These are phyloP conservation scores for Drosophila trapezifrons DNA, from an alignment of 1,140 invertebrate genomes.

Conservation along the genomic window DNA sequence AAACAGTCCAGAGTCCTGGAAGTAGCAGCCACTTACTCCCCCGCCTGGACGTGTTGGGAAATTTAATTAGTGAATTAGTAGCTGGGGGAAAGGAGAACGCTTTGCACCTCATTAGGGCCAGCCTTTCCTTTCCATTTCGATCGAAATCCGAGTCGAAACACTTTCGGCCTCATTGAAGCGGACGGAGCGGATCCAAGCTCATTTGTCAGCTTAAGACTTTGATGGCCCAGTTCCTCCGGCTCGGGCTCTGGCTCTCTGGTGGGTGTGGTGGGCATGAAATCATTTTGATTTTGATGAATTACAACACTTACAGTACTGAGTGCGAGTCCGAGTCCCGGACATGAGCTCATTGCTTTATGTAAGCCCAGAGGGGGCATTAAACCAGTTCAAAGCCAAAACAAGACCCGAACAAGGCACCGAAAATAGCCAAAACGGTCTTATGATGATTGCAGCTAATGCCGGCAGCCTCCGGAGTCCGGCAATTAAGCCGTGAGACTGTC, in stretches of 20 bases:
- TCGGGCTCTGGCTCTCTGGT: background rate
- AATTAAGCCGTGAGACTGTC: slow-evolving; percentile 63
- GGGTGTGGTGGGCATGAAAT: slow-evolving; percentile 40
- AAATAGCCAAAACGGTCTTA: slow-evolving; percentile 62
- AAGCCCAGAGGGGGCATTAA: slow-evolving; percentile 59
- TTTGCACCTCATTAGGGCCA: slow-evolving; percentile 49
- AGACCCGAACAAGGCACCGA: slow-evolving; percentile 36
- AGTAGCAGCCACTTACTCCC: slow-evolving; percentile 25
- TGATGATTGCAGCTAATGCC: slow-evolving; percentile 57
- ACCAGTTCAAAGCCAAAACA: slow-evolving; percentile 49
- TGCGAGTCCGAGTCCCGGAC: slow-evolving; percentile 16
- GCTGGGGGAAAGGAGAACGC: slow-evolving; percentile 30
- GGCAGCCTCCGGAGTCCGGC: slow-evolving; percentile 18
- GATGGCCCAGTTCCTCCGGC: slow-evolving; percentile 34
- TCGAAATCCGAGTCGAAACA: slow-evolving; percentile 45
- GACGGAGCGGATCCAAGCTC: slow-evolving; percentile 41
- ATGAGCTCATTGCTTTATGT: slow-evolving; percentile 77
- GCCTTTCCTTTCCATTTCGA: slow-evolving; percentile 43
- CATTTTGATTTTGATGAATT: slow-evolving; percentile 73
- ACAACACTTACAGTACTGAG: slow-evolving; percentile 45
- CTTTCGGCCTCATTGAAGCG: slow-evolving; percentile 18
- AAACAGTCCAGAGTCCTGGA: slow-evolving; percentile 12
- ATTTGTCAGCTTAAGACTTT: slow-evolving; percentile 66
- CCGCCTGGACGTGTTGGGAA: slow-evolving; percentile 60
- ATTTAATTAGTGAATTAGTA: slow-evolving; percentile 76